A percentile compares a stretch with the other conserved stretches of the same genome.
Conservation (phyloP, 2,888 invertebrate genomes). For the Drepanosiphum platanoidis region DNA sequence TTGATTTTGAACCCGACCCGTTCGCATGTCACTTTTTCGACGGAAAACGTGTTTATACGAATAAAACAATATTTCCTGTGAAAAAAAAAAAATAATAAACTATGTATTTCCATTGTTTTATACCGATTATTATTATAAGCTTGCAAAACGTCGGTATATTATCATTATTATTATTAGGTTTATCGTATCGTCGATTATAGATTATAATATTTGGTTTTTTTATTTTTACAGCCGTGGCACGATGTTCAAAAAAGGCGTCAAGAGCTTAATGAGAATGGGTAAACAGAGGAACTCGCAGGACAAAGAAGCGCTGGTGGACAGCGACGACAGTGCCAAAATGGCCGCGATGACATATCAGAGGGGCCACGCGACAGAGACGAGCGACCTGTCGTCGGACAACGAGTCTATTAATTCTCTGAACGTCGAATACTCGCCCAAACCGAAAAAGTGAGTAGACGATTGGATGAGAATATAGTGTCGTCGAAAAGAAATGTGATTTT, state of each 20-base stretch:
- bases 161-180: no score
- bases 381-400: constrained; percentile 64
- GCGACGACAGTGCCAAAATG: constrained; percentile 61
- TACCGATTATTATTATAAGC: no score
- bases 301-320: constrained; percentile 63
- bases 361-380: constrained; percentile 37
- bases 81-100: no score
- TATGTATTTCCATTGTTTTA: no score
- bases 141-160: no score
- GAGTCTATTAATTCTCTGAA: constrained; percentile 64
- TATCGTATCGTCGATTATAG: no score
- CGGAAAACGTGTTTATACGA: no score
- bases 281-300: constrained; percentile 63
- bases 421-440: constrained; percentile 11
- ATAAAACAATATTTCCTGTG: no score
- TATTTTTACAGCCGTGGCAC: constrained; percentile 23
- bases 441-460: constrained; percentile 26
- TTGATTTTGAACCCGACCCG: no score
- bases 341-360: background rate
- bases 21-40: no score
- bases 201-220: background rate
- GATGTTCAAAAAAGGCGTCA: constrained; percentile 65
- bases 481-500: background rate
- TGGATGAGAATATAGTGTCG: background rate
- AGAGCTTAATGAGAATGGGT: constrained; percentile 65